Conservation (phyloP, 2,113 vertebrate genomes). For the Aramus guarauna region DNA sequence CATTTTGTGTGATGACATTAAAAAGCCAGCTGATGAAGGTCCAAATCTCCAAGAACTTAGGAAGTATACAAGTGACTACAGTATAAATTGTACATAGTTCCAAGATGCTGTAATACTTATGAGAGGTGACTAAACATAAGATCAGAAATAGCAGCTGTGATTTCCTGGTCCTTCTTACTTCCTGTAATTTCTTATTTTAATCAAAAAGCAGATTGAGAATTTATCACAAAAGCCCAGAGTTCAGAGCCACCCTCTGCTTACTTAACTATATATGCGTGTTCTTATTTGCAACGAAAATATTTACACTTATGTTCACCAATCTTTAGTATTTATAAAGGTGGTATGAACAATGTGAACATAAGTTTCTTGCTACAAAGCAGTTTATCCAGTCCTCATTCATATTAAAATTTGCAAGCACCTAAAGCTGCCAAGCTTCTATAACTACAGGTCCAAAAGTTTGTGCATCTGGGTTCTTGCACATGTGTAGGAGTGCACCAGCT, state of each 20-base stretch:
- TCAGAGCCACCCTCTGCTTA: background rate
- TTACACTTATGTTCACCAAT: background rate
- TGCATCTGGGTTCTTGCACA: background rate
- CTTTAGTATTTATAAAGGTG: background rate
- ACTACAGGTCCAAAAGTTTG: background rate
- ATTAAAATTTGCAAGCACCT: background rate
- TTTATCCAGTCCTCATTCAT: background rate
- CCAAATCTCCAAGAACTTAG: background rate
- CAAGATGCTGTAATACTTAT: background rate
- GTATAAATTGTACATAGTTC: background rate
- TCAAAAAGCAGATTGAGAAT: background rate
- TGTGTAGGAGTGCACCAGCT: constrained; percentile 23
- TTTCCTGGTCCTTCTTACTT: background rate
- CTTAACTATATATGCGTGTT: background rate
- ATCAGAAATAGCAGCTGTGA: background rate
- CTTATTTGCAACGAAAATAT: background rate
- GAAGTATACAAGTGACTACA: background rate
- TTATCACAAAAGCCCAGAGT: background rate
- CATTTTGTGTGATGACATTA: background rate
- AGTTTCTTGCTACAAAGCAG: background rate
- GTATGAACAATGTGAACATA: background rate
- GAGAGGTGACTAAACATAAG: background rate
- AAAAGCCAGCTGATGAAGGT: background rate
- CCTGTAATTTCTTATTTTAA: background rate
- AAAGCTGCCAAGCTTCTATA: background rate